These are phyloP conservation scores for Bolinopsis microptera DNA, from an alignment of 37 sponge, comb jelly and placozoan species.

Conservation along the genomic window DNA sequence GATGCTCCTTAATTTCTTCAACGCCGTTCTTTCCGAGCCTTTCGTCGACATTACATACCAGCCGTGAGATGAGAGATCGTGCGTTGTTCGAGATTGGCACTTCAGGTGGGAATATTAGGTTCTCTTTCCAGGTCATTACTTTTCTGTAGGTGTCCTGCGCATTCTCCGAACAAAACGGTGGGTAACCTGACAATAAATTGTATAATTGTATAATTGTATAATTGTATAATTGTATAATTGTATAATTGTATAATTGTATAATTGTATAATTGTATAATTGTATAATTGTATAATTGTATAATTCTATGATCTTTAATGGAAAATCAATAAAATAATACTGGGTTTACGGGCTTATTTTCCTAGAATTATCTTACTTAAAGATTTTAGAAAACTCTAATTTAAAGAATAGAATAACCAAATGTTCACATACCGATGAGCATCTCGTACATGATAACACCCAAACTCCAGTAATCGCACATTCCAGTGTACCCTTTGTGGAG, in stretches of 20 bases:
- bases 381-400: not conserved
- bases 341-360: too few species aligned
- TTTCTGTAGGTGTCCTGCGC: slow-evolving; percentile 96
- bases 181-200: slow-evolving; percentile 80
- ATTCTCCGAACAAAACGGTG: slow-evolving; percentile 94
- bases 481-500: slow-evolving; percentile 83
- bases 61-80: slow-evolving; percentile 76
- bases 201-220: too few species aligned
- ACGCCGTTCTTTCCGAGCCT: slow-evolving; percentile 73
- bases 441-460: slow-evolving; percentile 97
- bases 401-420: not conserved
- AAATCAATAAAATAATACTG: not conserved
- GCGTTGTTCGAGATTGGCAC: slow-evolving; percentile 85
- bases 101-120: slow-evolving; percentile 91
- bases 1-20: slow-evolving; percentile 79
- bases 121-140: slow-evolving; percentile 90
- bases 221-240: too few species aligned
- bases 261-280: too few species aligned
- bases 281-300: too few species aligned
- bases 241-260: too few species aligned
- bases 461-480: slow-evolving; percentile 93
- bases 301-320: not conserved
- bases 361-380: too few species aligned
- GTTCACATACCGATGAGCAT: slow-evolving; percentile 90
- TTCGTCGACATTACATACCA: slow-evolving; percentile 75